Base-by-base conservation (phyloP, 2,888 invertebrate species). In the Cyclophora albipunctata region DNA sequence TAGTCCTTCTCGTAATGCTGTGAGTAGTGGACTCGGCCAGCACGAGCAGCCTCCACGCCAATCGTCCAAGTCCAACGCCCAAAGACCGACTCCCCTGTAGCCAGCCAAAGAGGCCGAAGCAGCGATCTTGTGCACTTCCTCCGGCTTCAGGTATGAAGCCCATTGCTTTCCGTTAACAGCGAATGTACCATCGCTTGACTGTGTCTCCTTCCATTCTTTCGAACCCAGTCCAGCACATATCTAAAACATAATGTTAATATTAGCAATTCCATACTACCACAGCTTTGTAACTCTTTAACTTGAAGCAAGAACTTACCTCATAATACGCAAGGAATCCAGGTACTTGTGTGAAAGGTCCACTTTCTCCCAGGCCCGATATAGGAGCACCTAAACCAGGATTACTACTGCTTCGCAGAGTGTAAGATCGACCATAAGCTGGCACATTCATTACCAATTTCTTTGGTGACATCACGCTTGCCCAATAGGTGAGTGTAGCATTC, bases 41-140 rank as follows among this genome's bases (percentile, higher is more conserved):
- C 94, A 93, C 4, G 92, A 91, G 71, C 94, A 94, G 51, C 86
- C 81, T 34, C 91, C 92, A 48, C 90, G 85, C 86, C 94, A 94
- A 73, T 95, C 94, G 69, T 95, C 95, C 62, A 95, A 82, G 78
- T 95, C 95, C 34, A 95, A 75, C 0, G 95, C 93, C 94, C 95
- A 95, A 33, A 95, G 87, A 84, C 94, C 94, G 5, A 92, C 94
- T 4, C 95, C 95, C 2, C 93, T 92, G 34, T 93, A 80, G 0
- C 91, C 90, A 40, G 91, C 73, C 5, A 83, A 79, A 53, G 91
- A 90, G 0, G 92, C 85, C 55, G 91, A 88, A 46, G 91, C 86
- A 0, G 92, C 89, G 62, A 93, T 92, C 48, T 91, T 81, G 49
- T 90, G 87, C 44, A 93, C 90, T 51, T 93, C 93, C 3, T 81